Conservation (phyloP, 2,113 vertebrate species). For the Geococcyx californianus region DNA sequence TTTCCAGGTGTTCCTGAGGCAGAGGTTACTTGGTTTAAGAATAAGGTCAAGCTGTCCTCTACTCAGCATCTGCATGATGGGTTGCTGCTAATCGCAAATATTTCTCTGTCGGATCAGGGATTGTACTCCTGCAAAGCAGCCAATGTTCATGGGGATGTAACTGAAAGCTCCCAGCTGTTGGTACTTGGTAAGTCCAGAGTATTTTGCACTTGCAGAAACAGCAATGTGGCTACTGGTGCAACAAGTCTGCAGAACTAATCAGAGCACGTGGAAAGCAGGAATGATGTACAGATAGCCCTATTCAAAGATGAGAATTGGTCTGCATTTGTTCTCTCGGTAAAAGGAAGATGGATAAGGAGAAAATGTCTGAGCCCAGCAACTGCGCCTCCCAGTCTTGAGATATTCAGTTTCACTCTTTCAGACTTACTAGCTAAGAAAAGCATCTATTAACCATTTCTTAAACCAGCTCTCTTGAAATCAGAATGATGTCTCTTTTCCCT, state of each 20-base stretch:
- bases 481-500: background rate
- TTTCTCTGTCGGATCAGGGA: conserved; percentile 75
- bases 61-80: conserved; percentile 53
- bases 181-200: conserved; percentile 72
- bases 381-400: background rate
- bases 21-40: conserved; percentile 80
- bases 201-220: background rate
- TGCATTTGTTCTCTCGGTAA: background rate
- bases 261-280: background rate
- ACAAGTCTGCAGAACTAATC: background rate
- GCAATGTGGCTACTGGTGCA: background rate
- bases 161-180: conserved; percentile 73
- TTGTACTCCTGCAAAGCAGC: conserved; percentile 77
- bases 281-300: background rate
- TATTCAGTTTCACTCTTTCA: background rate
- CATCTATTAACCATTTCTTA: background rate
- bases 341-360: background rate
- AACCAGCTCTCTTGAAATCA: background rate
- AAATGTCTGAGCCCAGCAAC: background rate
- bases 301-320: background rate
- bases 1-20: conserved; percentile 81
- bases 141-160: conserved; percentile 77
- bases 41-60: conserved; percentile 67
- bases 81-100: conserved; percentile 69
- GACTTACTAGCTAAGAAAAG: background rate